Conservation (phyloP, 2,797 vertebrate genomes). For the Amblyopsis hoosieri region DNA sequence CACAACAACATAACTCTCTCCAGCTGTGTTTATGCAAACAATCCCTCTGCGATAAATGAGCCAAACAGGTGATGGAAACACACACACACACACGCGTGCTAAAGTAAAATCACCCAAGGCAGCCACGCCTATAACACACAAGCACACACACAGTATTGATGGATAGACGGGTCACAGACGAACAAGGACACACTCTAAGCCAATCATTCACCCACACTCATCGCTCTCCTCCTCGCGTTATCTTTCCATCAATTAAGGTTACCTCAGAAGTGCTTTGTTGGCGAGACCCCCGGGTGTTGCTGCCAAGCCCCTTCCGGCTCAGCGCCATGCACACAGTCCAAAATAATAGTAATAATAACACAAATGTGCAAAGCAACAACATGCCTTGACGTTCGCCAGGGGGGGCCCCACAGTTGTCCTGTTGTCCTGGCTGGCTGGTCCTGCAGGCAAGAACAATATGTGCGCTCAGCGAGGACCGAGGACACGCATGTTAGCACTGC, state of each 20-base stretch:
- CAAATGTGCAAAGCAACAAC: conserved; percentile 52
- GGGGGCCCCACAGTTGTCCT: conserved; percentile 38
- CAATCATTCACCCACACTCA: conserved; percentile 24
- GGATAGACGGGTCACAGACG: conserved; percentile 9
- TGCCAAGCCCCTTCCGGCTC: conserved; percentile 70
- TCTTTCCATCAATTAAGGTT: conserved; percentile 57
- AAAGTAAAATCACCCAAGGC: conserved; percentile 16
- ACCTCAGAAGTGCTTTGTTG: conserved; percentile 65
- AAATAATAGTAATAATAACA: neutral
- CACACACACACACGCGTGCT: conserved; percentile 1
- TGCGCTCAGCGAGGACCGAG: conserved; percentile 53
- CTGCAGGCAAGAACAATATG: conserved; percentile 56
- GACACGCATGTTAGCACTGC: conserved; percentile 36
- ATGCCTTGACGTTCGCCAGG: conserved; percentile 47
- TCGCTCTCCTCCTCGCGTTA: conserved; percentile 17
- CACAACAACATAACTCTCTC: conserved; percentile 9
- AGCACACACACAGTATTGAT: conserved; percentile 20
- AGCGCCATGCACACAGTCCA: conserved; percentile 50
- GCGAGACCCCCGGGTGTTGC: conserved; percentile 47
- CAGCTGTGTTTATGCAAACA: neutral
- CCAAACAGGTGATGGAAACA: conserved; percentile 5
- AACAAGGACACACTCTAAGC: conserved; percentile 35
- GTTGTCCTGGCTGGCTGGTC: conserved; percentile 44
- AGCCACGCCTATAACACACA: conserved; percentile 34
- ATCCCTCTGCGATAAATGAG: conserved; percentile 8